Evolutionary conservation across 1,140 invertebrate species (phyloP), one percentile per base, ranked within the genome.

Genomic region (Zelostemma sp.): DNA sequence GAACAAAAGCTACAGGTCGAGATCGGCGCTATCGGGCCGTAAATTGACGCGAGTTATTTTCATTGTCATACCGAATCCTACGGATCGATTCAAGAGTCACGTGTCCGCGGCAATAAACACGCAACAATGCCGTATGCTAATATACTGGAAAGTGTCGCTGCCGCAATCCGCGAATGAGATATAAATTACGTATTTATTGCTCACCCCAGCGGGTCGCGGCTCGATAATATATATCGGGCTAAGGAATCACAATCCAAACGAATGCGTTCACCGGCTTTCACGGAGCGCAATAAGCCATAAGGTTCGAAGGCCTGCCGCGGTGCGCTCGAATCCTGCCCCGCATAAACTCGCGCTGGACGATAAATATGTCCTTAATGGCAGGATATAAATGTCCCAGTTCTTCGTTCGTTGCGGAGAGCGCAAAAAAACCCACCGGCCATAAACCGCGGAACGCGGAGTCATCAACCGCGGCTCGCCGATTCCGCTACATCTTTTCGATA

Each of bases 151-250:
- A 80, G 76, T 75, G 68, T 76, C 68, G 66, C 71, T 74, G 69
- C 62, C 65, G 72, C 73, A 77, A 80, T 79, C 67, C 70, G 18
- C 71, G 53, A 75, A 68, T 72, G 72, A 75, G 72, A 77, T 75
- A 78, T 80, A 77, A 78, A 78, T 74, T 74, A 72, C 68, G 68
- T 77, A 80, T 74, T 80, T 78, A 77, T 76, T 72, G 68, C 64
- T 61, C 70, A 56, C 71, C 68, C 56, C 25, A 28, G 62, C 53
- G 25, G 16, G 21, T 19, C 35, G 57, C 66, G 63, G 53, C 64
- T 60, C 38, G 63, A 48, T 63, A 56, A 67, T 55, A 46, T 66
- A 55, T 66, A 71, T 76, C 68, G 67, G 43, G 40, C 63, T 60
- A 62, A 74, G 62, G 71, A 73, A 79, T 79, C 66, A 48, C 64